Base-by-base conservation (phyloP, 2,797 vertebrate genomes). In the Poecilia wingei region DNA sequence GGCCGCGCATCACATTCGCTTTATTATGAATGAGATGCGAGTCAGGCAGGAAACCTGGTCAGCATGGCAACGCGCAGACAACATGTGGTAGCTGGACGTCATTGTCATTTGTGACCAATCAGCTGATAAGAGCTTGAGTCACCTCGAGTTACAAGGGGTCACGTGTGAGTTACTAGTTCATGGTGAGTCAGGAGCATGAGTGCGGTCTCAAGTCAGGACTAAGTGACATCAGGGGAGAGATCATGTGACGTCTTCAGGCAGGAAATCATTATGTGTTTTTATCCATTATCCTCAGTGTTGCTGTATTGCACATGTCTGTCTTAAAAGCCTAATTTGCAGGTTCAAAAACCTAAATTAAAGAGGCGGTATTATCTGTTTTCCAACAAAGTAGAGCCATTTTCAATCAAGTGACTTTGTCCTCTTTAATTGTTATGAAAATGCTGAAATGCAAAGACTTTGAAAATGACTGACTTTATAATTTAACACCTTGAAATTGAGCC, bases 1-100 rank as follows among this genome's bases (percentile, higher is more conserved):
- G 59, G 71, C 3, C 78, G 47, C 78, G 41, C 41, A 41, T 41
- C 41, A 8, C 41, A 53, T 70, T 39, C 31, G 3, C 64, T 76
- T 94, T 59, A 92, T 93, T 88, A 91, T 87, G 70, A 76, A 93
- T 92, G 91, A 92, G 84, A 73, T 3, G 25, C 51, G 53, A 73
- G 82, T 81, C 74, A 12, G 76, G 81, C 72, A 12, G 77, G 81
- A 78, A 82, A 79, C 61, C 47, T 1, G 14, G 90, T 90, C 25
- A 81, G 85, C 87, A 89, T 88, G 79, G 86, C 83, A 86, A 91
- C 81, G 0, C 2, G 4, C 68, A 25, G 36, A 39, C n/a, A 46
- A 78, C 66, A 33, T 71, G 75, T 41, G 7, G 80, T 4, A 25
- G 68, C 86, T 75, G 80, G 76, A 46, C 81, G 76, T 82, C 78